Base-by-base conservation (phyloP, 2,888 invertebrate genomes). In the Pachymerium ferrugineum region DNA sequence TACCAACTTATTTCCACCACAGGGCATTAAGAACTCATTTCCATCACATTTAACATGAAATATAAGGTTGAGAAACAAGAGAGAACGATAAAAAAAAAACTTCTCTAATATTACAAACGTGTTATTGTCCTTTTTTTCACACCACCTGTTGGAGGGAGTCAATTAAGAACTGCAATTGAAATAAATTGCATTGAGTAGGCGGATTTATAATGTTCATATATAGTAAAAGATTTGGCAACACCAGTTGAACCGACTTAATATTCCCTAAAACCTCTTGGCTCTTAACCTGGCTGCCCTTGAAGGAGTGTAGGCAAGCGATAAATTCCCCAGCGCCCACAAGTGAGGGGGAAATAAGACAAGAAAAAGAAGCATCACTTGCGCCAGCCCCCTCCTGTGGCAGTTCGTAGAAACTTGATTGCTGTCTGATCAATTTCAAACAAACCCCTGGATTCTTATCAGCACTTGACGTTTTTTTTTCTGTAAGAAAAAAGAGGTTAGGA, bases 251-350 rank as follows among this genome's bases (percentile, higher is more conserved):
- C 10, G 62, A 62, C 25, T 62, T 62, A 62, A 62, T 62, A 62
- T 62, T 62, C 62, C 28, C 28, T 28, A 62, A 62, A 62, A 62
- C 62, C 62, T 62, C 62, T 25, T 62, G 62, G 62, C 62, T 62
- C 62, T 62, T 62, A 62, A 62, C 62, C 62, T 62, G 62, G 62
- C 62, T 62, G 62, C 62, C 62, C 62, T 62, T 62, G 62, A 62
- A 62, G 62, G 62, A 62, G 12, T 28, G 62, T 28, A 62, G 62
- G 62, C 62, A 62, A 62, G 62, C 62, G 62, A 62, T 62, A 62
- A 62, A 62, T 62, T 62, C 62, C 62, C 62, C 62, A 28, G 62
- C 62, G 28, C 62, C 62, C 62, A 62, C 28, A 14, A 25, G 62
- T 28, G 62, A 28, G 28, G 28, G 62, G 62, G 28, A 62, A 62